These are phyloP conservation scores for Sylvilagus bachmani DNA, from an alignment of 2,113 vertebrate genomes.

Conservation along the genomic window DNA sequence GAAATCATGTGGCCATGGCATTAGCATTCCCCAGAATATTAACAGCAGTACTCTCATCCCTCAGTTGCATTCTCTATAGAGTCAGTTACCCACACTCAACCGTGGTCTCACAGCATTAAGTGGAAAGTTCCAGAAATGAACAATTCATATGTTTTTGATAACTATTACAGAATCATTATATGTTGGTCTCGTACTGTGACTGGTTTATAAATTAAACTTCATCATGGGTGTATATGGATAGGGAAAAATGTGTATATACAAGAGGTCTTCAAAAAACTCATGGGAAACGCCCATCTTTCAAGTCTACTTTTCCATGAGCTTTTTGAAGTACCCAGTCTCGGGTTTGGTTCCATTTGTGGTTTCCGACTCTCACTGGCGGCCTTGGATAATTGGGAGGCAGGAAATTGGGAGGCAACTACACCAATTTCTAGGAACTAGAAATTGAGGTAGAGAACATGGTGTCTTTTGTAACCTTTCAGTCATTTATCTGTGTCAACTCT, in stretches of 20 bases:
- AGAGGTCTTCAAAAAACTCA: too few relatives aligned
- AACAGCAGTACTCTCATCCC: neutral
- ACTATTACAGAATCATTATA: neutral
- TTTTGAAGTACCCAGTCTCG: neutral
- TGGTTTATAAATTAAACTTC: neutral
- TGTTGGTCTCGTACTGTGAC: neutral
- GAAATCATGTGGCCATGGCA: neutral
- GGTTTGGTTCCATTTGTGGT: neutral
- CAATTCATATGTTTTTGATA: neutral
- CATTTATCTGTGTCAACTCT: neutral
- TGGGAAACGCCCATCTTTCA: too few relatives aligned
- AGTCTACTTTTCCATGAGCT: too few relatives aligned
- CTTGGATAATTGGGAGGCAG: neutral
- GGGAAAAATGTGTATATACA: neutral
- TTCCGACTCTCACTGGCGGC: neutral
- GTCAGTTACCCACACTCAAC: neutral
- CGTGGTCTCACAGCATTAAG: neutral
- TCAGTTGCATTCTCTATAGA: neutral
- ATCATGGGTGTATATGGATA: neutral
- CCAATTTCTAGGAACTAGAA: neutral
- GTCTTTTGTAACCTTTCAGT: neutral
- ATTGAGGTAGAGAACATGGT: neutral
- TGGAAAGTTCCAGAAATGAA: neutral
- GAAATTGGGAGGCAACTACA: neutral
- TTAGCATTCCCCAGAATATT: neutral